Evolutionary conservation across 2,888 invertebrate genomes (phyloP).

Genomic region (Chrysopilus asiliformis): DNA sequence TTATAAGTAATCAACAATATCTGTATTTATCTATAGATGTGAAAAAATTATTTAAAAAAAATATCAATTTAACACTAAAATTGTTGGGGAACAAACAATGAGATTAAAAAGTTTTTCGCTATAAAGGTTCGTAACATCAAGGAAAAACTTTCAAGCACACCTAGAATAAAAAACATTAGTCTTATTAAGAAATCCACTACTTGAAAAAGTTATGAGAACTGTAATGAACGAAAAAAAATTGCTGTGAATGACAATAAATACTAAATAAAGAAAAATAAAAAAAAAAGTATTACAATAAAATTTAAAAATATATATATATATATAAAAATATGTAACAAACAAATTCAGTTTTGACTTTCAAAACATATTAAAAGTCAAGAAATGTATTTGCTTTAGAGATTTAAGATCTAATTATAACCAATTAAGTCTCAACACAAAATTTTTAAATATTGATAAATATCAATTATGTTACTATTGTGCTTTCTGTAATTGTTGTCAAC

Average conservation of each 20-base stretch:
- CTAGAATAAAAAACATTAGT: constrained; percentile 12
- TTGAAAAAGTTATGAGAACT: constrained; percentile 11
- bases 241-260: constrained; percentile 39
- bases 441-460: no score
- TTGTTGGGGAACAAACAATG: constrained; percentile 23
- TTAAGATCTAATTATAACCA: no score
- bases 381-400: no score
- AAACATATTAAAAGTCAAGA: no score
- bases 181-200: no score
- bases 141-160: constrained; percentile 14
- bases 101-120: constrained; percentile 19
- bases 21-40: constrained; percentile 10
- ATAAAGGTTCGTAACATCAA: constrained; percentile 28
- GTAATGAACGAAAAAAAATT: constrained; percentile 22
- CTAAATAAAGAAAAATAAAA: no score
- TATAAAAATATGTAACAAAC: constrained; percentile 4
- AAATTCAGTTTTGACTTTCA: no score
- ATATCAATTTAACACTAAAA: constrained; percentile 17
- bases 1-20: constrained; percentile 9
- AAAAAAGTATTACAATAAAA: no score
- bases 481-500: no score
- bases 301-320: constrained; percentile 18
- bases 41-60: constrained; percentile 13
- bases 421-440: no score
- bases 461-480: no score